Percentiles rank a stretch among this genome's conserved stretches.
These are phyloP conservation scores for Pollenia griseotomentosa DNA, from an alignment of 2,888 invertebrate genomes.

Conservation along the genomic window DNA sequence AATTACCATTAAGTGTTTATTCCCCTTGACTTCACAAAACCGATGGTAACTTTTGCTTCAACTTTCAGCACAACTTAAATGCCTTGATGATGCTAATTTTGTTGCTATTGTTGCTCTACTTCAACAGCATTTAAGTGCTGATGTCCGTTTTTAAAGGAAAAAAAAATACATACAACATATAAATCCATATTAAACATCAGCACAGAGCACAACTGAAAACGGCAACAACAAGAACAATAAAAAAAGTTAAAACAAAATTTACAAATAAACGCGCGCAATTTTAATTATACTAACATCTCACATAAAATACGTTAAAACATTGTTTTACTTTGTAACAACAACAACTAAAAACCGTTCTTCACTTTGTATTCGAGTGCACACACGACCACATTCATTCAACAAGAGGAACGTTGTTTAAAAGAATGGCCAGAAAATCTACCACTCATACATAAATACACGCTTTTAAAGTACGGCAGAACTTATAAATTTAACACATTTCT, in stretches of 20 bases:
- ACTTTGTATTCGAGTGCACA: not conserved
- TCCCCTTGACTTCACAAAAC: slow-evolving; percentile 63
- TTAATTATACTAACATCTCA: slow-evolving; percentile 52
- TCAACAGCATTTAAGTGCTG: slow-evolving; percentile 49
- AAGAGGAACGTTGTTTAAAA: slow-evolving; percentile 32
- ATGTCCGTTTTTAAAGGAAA: slow-evolving; percentile 32
- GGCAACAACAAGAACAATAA: not conserved
- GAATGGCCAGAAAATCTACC: slow-evolving; percentile 10
- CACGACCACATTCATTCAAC: slow-evolving; percentile 1
- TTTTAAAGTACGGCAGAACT: not conserved
- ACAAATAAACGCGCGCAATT: slow-evolving; percentile 68
- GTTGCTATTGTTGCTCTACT: slow-evolving; percentile 36
- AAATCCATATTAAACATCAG: slow-evolving; percentile 10
- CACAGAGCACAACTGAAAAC: not conserved
- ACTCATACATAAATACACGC: slow-evolving; percentile 18
- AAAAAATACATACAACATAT: slow-evolving; percentile 4
- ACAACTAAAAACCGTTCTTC: slow-evolving; percentile 10
- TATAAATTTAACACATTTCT: slow-evolving; percentile 35
- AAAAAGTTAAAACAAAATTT: slow-evolving; percentile 41
- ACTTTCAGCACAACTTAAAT: slow-evolving; percentile 48
- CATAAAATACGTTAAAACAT: slow-evolving; percentile 42
- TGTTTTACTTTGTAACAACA: slow-evolving; percentile 8
- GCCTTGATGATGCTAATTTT: not conserved
- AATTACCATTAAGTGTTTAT: slow-evolving; percentile 70
- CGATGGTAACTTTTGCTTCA: slow-evolving; percentile 51